Evolutionary conservation across 2,113 vertebrate genomes (phyloP), one percentile per base, ranked within the genome.

Genomic region (Nyctereutes procyonoides): DNA sequence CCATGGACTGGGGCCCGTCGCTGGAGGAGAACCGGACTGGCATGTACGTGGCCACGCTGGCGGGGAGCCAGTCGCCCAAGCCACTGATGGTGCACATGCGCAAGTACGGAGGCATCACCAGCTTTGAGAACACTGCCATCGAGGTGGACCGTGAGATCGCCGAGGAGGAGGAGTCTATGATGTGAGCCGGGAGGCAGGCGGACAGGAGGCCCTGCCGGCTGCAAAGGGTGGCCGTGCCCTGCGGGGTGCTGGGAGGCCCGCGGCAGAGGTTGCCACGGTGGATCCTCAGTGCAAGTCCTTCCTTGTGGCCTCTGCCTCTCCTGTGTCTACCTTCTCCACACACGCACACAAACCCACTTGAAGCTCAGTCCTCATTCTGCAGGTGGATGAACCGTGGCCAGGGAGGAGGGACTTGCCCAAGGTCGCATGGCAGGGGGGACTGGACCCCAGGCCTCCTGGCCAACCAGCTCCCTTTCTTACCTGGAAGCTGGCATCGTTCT

Each of bases 1-100:
- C 99, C 97, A 98, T 98, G 98, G 98, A 99, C 96, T 99, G 99
- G 99, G 99, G 99, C 77, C 99, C 99, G 0, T 99, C 99, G 0
- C 97, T 99, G 98, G 99, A 99, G 96, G 99, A 99, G 98, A 99
- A 99, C 96, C 97, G 99, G 82, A 99, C 99, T 0, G 99, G 99
- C 11, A 88, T 98, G 98, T 99, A 99, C 0, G 99, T 99, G 98
- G 93, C 98, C 0, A 99, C 99, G 0, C 96, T 99, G 93, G 98
- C 98, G 0, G 99, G 99, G 35, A 99, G 99, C 97, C 99, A 99
- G 98, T 99, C 99, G 1, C 99, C 99, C 83, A 99, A 98, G 53
- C 99, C 99, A 0, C 97, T 99, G 97, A 99, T 99, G 99, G 99
- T 99, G 15, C 99, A 99, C 95, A 99, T 99, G 99, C 7, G 99